A percentile compares a stretch with the other conserved stretches of the same genome.
Conservation (phyloP, 2,888 invertebrate species). For the Coremacera marginata region DNA sequence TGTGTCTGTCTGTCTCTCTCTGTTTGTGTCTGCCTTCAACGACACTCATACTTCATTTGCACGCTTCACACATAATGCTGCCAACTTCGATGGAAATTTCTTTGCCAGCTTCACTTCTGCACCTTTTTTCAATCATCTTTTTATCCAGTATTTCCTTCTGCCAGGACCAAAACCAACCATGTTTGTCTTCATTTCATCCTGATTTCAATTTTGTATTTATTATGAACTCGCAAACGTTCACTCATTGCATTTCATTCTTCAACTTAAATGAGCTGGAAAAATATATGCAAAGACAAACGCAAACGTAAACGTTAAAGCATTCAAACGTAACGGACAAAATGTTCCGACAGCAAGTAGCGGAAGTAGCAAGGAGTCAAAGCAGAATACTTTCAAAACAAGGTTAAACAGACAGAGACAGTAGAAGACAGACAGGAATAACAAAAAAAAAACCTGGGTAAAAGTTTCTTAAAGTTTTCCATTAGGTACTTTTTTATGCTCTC, state of each 20-base stretch:
- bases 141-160: not conserved
- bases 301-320: conserved; percentile 3
- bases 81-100: not conserved
- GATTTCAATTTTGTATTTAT: conserved; percentile 46
- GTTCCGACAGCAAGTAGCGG: not conserved
- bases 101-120: not conserved
- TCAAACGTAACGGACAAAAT: conserved; percentile 8
- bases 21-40: not conserved
- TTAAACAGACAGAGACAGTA: too few relatives aligned
- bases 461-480: not conserved
- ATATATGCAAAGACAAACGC: conserved; percentile 21
- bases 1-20: not conserved
- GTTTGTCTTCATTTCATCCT: conserved; percentile 44
- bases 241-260: conserved; percentile 14
- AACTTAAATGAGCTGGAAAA: conserved; percentile 44
- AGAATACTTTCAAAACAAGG: too few relatives aligned
- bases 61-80: not conserved
- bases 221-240: conserved; percentile 30
- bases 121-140: not conserved
- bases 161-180: not conserved
- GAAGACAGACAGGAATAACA: not conserved
- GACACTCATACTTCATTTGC: not conserved
- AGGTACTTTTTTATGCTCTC: not conserved
- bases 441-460: not conserved
- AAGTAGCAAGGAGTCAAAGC: too few relatives aligned